phyloP scores from a whole-genome alignment of 2,888 invertebrate genomes.

The Carpatolechia fugitivella region DNA sequence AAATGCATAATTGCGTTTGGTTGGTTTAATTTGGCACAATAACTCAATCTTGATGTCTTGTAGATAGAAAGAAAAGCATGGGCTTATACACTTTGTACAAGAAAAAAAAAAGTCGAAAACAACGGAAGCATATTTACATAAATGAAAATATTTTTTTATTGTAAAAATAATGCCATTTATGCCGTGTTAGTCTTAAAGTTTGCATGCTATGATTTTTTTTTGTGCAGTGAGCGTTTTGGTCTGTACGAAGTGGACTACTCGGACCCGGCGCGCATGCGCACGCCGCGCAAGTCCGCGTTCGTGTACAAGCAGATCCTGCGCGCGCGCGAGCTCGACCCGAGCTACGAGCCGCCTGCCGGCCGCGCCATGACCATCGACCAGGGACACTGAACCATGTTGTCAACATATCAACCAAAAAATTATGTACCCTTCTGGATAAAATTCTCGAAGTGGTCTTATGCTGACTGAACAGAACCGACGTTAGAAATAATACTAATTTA shows the following conservation, averaged over 20 bases:
- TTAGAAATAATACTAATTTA: too few species aligned
- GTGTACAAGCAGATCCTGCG: slow-evolving; percentile 70
- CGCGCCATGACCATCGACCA: slow-evolving; percentile 4
- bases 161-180: too few species aligned
- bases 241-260: slow-evolving; percentile 81
- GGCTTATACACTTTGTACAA: background rate
- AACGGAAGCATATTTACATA: too few species aligned
- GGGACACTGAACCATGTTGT: slow-evolving; percentile 1
- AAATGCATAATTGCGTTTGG: too few species aligned
- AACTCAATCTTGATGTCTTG: too few species aligned
- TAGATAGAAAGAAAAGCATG: background rate
- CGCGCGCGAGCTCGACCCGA: slow-evolving; percentile 39
- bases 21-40: too few species aligned
- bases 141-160: too few species aligned
- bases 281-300: slow-evolving; percentile 79
- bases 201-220: background rate
- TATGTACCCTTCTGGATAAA: too few species aligned
- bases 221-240: slow-evolving; percentile 54
- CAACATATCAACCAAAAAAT: too few species aligned
- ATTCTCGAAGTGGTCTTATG: too few species aligned
- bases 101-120: background rate
- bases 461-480: too few species aligned
- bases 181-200: background rate
- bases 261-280: slow-evolving; percentile 76
- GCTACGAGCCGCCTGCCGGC: slow-evolving; percentile 30